phyloP scores from a whole-genome alignment of 2,797 vertebrate species.

The Meda fulgida region DNA sequence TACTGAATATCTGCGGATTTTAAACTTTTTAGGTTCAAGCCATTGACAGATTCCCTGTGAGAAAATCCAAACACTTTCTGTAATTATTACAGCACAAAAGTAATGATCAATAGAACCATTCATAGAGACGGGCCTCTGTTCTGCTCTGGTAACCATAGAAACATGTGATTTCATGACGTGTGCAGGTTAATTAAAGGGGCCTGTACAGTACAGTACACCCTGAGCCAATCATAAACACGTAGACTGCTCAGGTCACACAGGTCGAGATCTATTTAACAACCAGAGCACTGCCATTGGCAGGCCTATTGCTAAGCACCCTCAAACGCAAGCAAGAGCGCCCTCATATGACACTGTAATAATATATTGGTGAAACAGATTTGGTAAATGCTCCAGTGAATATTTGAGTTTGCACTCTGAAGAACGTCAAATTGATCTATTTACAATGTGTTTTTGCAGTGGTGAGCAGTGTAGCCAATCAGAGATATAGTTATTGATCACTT shows the following conservation, averaged over 20 bases:
- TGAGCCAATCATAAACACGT: constrained; percentile 42
- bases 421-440: too few relatives aligned
- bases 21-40: not conserved
- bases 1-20: not conserved
- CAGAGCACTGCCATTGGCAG: too few relatives aligned
- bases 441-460: too few relatives aligned
- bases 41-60: not conserved
- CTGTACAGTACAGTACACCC: constrained; percentile 28
- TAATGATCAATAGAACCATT: constrained; percentile 8
- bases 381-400: too few relatives aligned
- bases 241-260: constrained; percentile 23
- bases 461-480: too few relatives aligned
- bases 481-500: too few relatives aligned
- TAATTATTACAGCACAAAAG: not conserved
- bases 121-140: constrained; percentile 22
- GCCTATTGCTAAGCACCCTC: too few relatives aligned
- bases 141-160: constrained; percentile 56
- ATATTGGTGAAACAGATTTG: too few relatives aligned
- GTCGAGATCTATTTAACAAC: constrained; percentile 1
- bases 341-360: too few relatives aligned
- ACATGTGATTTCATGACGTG: constrained; percentile 46
- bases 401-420: too few relatives aligned
- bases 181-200: constrained; percentile 52
- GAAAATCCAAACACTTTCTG: constrained; percentile 2
- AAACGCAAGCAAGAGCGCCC: too few relatives aligned